Percentiles rank a stretch among this genome's conserved stretches.
Conservation (phyloP, 2,113 vertebrate species). For the Callaeas wilsoni region DNA sequence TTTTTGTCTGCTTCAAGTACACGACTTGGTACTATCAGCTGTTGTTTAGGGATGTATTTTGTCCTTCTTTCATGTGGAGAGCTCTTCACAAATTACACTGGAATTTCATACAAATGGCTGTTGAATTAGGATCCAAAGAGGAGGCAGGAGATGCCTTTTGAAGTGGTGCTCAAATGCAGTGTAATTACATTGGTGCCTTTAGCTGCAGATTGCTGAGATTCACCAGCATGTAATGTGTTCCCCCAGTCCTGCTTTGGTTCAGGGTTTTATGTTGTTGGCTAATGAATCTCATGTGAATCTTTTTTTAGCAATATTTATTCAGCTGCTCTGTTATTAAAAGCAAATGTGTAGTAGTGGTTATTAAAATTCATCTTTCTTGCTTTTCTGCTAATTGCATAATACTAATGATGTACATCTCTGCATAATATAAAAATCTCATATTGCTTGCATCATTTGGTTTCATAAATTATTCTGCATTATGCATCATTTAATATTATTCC, state of each 20-base stretch:
- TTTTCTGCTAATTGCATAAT: conserved; percentile 45
- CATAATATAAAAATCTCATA: conserved; percentile 35
- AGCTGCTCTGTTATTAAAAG: conserved; percentile 4
- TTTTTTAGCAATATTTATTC: conserved; percentile 26
- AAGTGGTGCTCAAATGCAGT: not conserved
- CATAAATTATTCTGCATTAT: conserved; percentile 69
- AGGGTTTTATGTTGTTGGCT: not conserved
- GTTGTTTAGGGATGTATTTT: not conserved
- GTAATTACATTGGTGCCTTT: not conserved
- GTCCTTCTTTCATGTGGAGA: not conserved
- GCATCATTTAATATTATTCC: conserved; percentile 34
- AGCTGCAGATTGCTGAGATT: not conserved
- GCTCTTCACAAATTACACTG: not conserved
- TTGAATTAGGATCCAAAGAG: not conserved
- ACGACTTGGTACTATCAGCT: not conserved
- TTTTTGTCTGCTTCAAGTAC: not conserved
- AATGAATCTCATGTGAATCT: not conserved
- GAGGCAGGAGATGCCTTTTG: not conserved
- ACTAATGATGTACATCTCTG: conserved; percentile 34
- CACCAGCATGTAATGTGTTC: not conserved
- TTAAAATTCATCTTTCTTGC: conserved; percentile 47
- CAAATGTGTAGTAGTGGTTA: not conserved
- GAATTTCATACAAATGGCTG: not conserved
- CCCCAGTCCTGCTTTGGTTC: not conserved
- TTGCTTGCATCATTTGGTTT: conserved; percentile 50